A percentile compares a stretch with the other conserved stretches of the same genome.
These are phyloP conservation scores for Trichacis sp. DNA, from an alignment of 2,888 invertebrate species.

Conservation along the genomic window DNA sequence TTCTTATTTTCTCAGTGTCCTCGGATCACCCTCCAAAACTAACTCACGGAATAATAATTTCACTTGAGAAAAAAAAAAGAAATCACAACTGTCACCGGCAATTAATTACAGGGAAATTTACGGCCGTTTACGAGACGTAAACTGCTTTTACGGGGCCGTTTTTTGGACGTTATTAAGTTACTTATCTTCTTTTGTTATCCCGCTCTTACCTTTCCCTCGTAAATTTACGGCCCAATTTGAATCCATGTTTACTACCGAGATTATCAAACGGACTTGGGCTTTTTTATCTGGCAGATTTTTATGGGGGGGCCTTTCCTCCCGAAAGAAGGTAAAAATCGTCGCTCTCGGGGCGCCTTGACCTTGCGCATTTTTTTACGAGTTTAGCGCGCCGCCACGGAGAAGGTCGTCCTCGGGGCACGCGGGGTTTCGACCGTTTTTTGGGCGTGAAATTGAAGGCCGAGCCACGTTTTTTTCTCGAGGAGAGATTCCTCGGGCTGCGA, in stretches of 20 bases:
- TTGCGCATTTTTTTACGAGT: slow-evolving; percentile 58
- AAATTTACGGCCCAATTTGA: slow-evolving; percentile 7
- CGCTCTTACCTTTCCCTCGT: neutral
- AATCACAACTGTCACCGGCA: neutral
- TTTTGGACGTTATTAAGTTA: slow-evolving; percentile 7
- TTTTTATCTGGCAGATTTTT: slow-evolving; percentile 12
- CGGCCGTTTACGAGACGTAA: neutral
- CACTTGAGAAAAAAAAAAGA: too few species aligned
- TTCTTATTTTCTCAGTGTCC: too few species aligned
- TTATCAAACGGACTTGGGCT: slow-evolving; percentile 4
- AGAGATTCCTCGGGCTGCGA: slow-evolving; percentile 46
- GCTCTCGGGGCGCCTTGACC: slow-evolving; percentile 50
- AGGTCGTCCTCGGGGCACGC: slow-evolving; percentile 52
- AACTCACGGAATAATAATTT: too few species aligned
- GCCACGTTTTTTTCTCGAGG: slow-evolving; percentile 48
- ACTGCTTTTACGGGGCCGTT: neutral
- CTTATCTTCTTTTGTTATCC: slow-evolving; percentile 1
- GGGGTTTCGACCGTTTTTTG: slow-evolving; percentile 34
- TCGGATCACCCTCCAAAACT: too few species aligned
- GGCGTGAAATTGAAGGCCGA: slow-evolving; percentile 41
- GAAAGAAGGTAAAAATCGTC: slow-evolving; percentile 16
- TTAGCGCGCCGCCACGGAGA: slow-evolving; percentile 52
- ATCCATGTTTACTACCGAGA: slow-evolving; percentile 5
- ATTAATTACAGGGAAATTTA: slow-evolving; percentile 1
- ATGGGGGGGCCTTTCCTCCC: slow-evolving; percentile 15